These are phyloP conservation scores for Chamaea fasciata DNA, from an alignment of 2,113 vertebrate genomes.

Conservation along the genomic window DNA sequence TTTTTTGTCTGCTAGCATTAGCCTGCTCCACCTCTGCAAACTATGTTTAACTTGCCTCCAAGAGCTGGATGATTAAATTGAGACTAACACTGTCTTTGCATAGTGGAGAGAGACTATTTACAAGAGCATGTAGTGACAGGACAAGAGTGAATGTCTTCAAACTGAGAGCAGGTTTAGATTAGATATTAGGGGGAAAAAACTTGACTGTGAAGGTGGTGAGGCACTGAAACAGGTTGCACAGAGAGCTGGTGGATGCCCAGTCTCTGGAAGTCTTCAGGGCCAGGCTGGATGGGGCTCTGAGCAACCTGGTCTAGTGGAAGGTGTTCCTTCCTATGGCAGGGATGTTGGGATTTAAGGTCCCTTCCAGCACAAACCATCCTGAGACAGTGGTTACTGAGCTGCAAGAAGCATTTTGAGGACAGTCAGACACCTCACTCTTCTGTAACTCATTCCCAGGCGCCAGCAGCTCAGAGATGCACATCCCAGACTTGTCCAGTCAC, in stretches of 20 bases:
- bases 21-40: neutral
- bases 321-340: neutral
- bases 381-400: neutral
- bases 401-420: neutral
- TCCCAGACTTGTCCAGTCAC: neutral
- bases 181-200: neutral
- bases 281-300: neutral
- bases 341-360: neutral
- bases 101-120: neutral
- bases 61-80: neutral
- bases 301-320: neutral
- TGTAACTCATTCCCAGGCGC: neutral
- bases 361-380: neutral
- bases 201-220: neutral
- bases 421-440: neutral
- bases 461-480: fast-evolving
- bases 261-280: neutral
- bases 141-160: neutral
- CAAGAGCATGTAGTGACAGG: neutral
- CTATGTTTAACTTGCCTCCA: neutral
- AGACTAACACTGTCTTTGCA: neutral
- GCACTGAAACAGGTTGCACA: neutral
- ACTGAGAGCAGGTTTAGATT: neutral
- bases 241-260: neutral
- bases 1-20: neutral